Conservation (phyloP, 2,888 invertebrate genomes). For the Phyto melanocephala region DNA sequence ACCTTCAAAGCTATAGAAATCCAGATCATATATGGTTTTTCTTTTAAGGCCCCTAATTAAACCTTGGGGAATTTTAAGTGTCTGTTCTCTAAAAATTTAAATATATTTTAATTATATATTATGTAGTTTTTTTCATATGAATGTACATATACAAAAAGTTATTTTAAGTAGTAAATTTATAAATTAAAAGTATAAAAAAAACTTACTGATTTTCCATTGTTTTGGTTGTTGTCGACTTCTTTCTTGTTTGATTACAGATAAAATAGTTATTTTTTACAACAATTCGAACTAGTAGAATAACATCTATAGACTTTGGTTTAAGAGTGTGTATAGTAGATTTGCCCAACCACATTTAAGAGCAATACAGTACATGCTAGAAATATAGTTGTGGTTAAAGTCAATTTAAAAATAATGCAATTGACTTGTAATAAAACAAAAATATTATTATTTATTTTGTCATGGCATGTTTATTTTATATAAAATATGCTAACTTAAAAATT, state of each 20-base stretch:
- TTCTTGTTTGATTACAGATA: background rate
- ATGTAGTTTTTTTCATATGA: no score
- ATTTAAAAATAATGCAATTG: no score
- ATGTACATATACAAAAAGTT: no score
- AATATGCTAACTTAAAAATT: no score
- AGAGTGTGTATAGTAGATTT: background rate
- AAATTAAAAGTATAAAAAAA: background rate
- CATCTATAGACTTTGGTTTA: background rate
- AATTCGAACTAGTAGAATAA: background rate
- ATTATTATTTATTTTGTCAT: no score
- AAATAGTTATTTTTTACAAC: background rate
- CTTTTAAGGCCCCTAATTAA: slow-evolving; percentile 75
- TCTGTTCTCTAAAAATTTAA: slow-evolving; percentile 19
- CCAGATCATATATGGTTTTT: slow-evolving; percentile 74
- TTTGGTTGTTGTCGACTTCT: background rate
- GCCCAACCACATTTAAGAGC: slow-evolving; percentile 29
- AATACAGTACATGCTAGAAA: background rate
- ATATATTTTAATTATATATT: no score
- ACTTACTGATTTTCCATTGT: slow-evolving; percentile 40
- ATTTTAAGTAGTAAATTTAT: background rate
- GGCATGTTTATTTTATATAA: no score
- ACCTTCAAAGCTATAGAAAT: slow-evolving; percentile 75
- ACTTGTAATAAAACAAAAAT: no score
- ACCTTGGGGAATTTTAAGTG: slow-evolving; percentile 69
- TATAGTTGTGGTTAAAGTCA: no score